phyloP scores from a whole-genome alignment of 2,888 invertebrate genomes.

The Metellina segmentata region DNA sequence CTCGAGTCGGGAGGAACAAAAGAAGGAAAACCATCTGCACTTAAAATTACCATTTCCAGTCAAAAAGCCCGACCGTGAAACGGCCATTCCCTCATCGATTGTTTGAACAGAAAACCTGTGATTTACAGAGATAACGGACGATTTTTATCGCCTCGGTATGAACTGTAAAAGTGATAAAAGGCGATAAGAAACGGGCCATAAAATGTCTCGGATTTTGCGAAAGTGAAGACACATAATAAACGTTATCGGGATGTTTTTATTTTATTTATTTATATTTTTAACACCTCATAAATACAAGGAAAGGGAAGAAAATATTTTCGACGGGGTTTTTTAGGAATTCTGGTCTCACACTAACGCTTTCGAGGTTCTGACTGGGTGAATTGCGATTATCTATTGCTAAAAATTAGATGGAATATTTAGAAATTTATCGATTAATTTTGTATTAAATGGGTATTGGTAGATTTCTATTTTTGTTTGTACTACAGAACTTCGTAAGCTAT shows the following conservation, averaged over 20 bases:
- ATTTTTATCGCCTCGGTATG: constrained; percentile 68
- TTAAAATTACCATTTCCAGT: constrained; percentile 70
- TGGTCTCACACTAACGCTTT: background rate
- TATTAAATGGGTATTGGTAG: no score
- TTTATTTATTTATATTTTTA: constrained; percentile 61
- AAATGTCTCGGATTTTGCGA: constrained; percentile 59
- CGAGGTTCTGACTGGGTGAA: no score
- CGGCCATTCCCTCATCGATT: constrained; percentile 59
- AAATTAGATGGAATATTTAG: no score
- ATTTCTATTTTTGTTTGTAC: no score
- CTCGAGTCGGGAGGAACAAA: background rate
- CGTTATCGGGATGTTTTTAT: constrained; percentile 64
- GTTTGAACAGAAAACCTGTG: constrained; percentile 71
- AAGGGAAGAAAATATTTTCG: constrained; percentile 18
- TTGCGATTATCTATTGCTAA: no score
- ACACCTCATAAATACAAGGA: constrained; percentile 56
- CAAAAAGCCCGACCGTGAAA: constrained; percentile 55
- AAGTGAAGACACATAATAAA: constrained; percentile 70
- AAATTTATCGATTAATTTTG: no score
- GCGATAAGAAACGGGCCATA: constrained; percentile 66
- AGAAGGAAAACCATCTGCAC: constrained; percentile 48
- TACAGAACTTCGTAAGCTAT: no score
- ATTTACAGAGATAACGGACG: constrained; percentile 71
- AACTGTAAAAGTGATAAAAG: constrained; percentile 74
- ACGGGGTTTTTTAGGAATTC: background rate